Evolutionary conservation across 2,888 invertebrate genomes (phyloP).

Genomic region (Orthosia cruda): DNA sequence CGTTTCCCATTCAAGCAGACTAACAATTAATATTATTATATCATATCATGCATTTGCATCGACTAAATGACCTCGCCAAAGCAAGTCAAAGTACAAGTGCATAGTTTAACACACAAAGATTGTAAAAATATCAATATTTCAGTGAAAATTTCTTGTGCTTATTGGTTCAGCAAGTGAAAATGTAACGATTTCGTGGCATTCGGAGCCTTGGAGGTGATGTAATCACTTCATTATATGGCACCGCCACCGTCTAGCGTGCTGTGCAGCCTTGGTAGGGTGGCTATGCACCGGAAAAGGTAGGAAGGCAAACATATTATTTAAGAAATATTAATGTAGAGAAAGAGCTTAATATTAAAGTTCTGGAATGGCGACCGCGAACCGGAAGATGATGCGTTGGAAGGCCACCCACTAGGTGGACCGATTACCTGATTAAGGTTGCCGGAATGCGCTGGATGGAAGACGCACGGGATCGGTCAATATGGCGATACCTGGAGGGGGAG

Average conservation of each 20-base stretch:
- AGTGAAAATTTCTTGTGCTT: slow-evolving; percentile 59
- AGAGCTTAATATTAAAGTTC: too few relatives aligned
- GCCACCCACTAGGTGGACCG: too few relatives aligned
- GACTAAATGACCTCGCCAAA: background rate
- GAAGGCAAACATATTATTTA: background rate
- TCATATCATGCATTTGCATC: background rate
- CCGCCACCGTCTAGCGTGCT: slow-evolving; percentile 62
- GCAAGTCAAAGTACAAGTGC: background rate
- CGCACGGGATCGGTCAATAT: too few relatives aligned
- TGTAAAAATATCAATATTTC: slow-evolving; percentile 61
- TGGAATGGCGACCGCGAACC: too few relatives aligned
- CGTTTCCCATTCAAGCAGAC: too few relatives aligned
- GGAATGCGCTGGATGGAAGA: too few relatives aligned
- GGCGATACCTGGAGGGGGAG: too few relatives aligned
- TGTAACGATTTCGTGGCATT: slow-evolving; percentile 65
- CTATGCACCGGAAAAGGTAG: background rate
- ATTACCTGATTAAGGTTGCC: too few relatives aligned
- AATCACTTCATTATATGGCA: slow-evolving; percentile 80
- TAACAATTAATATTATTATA: background rate
- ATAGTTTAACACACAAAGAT: slow-evolving; percentile 20
- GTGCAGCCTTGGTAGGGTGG: slow-evolving; percentile 50
- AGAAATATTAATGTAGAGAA: too few relatives aligned
- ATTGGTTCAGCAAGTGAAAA: slow-evolving; percentile 77
- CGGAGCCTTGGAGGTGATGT: slow-evolving; percentile 67
- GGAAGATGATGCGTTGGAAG: too few relatives aligned